A percentile compares a stretch with the other conserved stretches of the same genome.
Evolutionary conservation across 2,797 vertebrate species (phyloP).

Genomic region (Hyperoplus immaculatus): DNA sequence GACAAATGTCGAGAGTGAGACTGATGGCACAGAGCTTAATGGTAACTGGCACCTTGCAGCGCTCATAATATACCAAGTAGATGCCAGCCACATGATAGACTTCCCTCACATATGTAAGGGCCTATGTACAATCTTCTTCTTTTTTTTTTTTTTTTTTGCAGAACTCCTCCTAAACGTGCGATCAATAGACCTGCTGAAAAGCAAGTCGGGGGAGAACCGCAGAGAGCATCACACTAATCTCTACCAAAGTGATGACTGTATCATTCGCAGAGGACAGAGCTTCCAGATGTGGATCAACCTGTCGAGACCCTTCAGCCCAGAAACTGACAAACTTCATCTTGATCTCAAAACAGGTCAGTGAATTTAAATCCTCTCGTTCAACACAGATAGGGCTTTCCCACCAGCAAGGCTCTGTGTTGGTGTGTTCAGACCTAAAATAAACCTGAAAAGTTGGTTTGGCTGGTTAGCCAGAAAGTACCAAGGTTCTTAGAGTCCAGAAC

Average conservation of each 20-base stretch:
- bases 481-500: too few species aligned
- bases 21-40: conserved; percentile 31
- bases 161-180: conserved; percentile 84
- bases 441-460: too few species aligned
- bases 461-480: too few species aligned
- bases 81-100: neutral
- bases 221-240: conserved; percentile 87
- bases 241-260: conserved; percentile 84
- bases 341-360: conserved; percentile 88
- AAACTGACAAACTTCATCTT: conserved; percentile 84
- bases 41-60: conserved; percentile 54
- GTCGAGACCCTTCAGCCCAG: conserved; percentile 81
- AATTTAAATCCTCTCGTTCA: neutral
- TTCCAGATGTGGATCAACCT: conserved; percentile 87
- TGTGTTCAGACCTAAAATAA: too few species aligned
- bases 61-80: neutral
- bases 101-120: neutral
- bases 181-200: conserved; percentile 86
- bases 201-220: conserved; percentile 80
- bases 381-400: neutral
- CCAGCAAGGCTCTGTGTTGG: too few species aligned
- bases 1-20: neutral
- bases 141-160: conserved; percentile 62
- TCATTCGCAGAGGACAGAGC: conserved; percentile 89
- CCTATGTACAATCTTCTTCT: too few species aligned